A percentile compares a stretch with the other conserved stretches of the same genome.
phyloP scores from a whole-genome alignment of 2,888 invertebrate species.

The Frankliniella intonsa region DNA sequence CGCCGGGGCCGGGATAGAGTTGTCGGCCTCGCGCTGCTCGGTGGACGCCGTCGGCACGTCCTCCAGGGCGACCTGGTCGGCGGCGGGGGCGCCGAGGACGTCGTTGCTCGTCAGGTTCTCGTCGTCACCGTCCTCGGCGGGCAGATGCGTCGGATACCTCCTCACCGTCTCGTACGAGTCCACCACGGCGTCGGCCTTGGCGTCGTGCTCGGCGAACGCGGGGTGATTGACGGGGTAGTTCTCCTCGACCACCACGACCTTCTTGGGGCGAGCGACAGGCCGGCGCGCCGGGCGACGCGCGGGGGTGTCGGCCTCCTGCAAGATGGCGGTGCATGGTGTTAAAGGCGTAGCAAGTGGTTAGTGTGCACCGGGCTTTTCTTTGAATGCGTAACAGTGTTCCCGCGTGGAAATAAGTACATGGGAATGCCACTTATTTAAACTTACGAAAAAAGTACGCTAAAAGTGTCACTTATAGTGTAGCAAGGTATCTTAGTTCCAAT shows the following conservation, averaged over 20 bases:
- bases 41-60: constrained; percentile 16
- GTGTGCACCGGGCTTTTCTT: no score
- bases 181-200: constrained; percentile 18
- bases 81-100: neutral
- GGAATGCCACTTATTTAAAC: no score
- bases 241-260: neutral
- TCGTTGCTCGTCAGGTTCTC: neutral
- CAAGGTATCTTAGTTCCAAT: no score
- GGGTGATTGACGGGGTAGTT: neutral
- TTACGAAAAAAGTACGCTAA: no score
- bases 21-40: neutral
- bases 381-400: no score
- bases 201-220: constrained; percentile 2
- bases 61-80: constrained; percentile 13
- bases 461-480: no score
- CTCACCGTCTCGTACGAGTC: constrained; percentile 16
- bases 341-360: no score
- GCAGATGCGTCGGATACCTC: constrained; percentile 1
- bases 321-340: neutral
- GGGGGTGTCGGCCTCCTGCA: neutral
- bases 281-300: neutral
- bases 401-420: no score
- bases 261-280: neutral
- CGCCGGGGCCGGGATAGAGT: no score
- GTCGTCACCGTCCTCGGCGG: neutral